A percentile compares a stretch with the other conserved stretches of the same genome.
phyloP scores from a whole-genome alignment of 2,113 vertebrate species.

The Carettochelys insculpta region DNA sequence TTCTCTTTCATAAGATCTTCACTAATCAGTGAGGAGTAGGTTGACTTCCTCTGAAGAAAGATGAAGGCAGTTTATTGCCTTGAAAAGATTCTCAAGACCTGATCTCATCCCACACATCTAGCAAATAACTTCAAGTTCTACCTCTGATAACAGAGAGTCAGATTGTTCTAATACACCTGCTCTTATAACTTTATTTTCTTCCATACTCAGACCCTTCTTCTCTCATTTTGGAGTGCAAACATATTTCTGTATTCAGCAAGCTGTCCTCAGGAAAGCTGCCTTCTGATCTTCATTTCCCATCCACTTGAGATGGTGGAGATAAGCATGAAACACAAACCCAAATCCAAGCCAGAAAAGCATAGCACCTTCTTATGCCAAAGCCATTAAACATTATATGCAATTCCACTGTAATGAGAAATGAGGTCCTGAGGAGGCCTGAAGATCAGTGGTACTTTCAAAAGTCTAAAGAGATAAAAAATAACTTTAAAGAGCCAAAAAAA shows the following conservation, averaged over 20 bases:
- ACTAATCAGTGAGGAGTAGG: neutral
- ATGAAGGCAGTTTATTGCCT: neutral
- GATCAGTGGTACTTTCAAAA: neutral
- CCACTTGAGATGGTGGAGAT: neutral
- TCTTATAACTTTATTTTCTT: neutral
- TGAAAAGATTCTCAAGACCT: neutral
- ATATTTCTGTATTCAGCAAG: neutral
- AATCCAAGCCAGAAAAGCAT: fast-evolving
- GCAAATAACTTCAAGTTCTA: neutral
- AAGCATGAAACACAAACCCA: neutral
- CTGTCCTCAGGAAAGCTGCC: neutral
- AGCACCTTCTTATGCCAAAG: neutral
- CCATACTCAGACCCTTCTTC: neutral
- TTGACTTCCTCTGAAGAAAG: neutral
- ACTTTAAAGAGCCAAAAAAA: neutral
- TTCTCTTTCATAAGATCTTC: neutral
- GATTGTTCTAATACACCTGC: fast-evolving
- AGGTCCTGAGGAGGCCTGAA: neutral
- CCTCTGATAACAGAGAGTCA: fast-evolving
- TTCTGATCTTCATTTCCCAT: fast-evolving
- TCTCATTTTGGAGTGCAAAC: fast-evolving
- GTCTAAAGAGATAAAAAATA: neutral
- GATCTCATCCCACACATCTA: neutral
- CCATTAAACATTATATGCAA: neutral
- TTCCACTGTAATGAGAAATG: neutral